These are phyloP conservation scores for Micrasema minimum DNA, from an alignment of 1,140 invertebrate species.

Conservation along the genomic window DNA sequence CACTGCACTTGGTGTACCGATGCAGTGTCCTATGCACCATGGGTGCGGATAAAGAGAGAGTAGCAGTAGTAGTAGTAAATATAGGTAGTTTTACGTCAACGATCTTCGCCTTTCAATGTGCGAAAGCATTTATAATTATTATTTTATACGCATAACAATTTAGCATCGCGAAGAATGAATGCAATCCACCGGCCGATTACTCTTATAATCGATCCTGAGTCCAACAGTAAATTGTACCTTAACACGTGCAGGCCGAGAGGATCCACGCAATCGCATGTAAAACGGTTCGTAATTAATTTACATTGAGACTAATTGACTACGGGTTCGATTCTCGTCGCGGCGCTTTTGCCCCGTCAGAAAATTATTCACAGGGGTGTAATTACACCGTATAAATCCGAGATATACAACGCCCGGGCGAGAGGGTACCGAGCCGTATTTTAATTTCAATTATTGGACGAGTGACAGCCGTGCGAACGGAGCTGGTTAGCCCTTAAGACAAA, in stretches of 20 bases:
- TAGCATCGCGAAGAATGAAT: no score
- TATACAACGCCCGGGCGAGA: not conserved
- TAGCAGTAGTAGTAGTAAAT: no score
- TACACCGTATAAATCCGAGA: conserved; percentile 44
- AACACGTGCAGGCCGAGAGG: conserved; percentile 5
- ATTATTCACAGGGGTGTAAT: conserved; percentile 42
- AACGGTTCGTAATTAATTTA: conserved; percentile 24
- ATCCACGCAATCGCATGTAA: conserved; percentile 19
- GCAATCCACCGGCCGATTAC: not conserved
- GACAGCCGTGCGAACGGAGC: conserved; percentile 42
- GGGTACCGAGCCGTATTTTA: conserved; percentile 41
- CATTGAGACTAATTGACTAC: conserved; percentile 35
- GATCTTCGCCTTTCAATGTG: no score
- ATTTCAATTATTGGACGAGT: conserved; percentile 49
- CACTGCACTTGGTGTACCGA: no score
- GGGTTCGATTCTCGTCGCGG: conserved; percentile 26
- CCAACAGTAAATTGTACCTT: not conserved
- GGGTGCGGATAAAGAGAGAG: no score
- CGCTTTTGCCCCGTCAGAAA: conserved; percentile 14
- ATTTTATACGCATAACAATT: no score
- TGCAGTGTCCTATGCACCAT: no score
- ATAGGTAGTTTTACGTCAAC: no score
- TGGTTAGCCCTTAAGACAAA: conserved; percentile 18
- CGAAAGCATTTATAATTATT: no score
- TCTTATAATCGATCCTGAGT: not conserved